Base-by-base conservation (phyloP, 30 jellyfish, hydroid and myxozoan genomes). In the Aurelia aurita region DNA sequence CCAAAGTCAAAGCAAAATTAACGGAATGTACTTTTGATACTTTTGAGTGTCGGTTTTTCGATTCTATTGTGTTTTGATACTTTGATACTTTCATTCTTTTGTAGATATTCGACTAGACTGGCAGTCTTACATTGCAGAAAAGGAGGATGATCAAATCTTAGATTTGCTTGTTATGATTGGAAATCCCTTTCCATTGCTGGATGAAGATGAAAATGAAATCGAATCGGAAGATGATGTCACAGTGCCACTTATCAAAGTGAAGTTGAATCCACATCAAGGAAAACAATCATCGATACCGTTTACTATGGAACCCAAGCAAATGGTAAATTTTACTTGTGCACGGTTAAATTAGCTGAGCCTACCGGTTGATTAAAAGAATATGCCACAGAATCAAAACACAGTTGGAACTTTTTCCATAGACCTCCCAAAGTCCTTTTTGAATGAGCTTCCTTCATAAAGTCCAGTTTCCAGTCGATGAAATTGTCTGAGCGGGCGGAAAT, bases 51-150 rank as follows among this genome's bases (percentile, higher is more conserved):
- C 5, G 2, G 5, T 31, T 31, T 5, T 31, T 31, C 43, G 5
- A 31, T 35, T 35, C 0, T 35, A 35, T 6, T 3, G 47, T 39
- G 16, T 4, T 39, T 39, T 10, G 20, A 23, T 59, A 14, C 20
- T 2, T 32, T 12, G 16, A 21, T 31, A 8, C 44, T 19, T 60
- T 69, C 9, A 3, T 39, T 35, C 67, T 58, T 61, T 51, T 47
- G 10, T 39, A 92, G 99, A 94, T 58, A 84, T 94, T 49, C 96
- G 97, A 25, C 23, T 89, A 82, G 96, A 94, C 46, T 94, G 99
- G 99, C 75, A 82, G 61, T 82, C 96, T 9, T 94, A 35, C 83
- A 64, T 79, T 31, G 43, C 81, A 25, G 97, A 94, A 43, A 79
- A 74, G 3, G 77, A 74, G 19, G 96, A 87, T 65, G 78, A 72